Conservation (phyloP, 2,113 vertebrate species). For the Carettochelys insculpta region DNA sequence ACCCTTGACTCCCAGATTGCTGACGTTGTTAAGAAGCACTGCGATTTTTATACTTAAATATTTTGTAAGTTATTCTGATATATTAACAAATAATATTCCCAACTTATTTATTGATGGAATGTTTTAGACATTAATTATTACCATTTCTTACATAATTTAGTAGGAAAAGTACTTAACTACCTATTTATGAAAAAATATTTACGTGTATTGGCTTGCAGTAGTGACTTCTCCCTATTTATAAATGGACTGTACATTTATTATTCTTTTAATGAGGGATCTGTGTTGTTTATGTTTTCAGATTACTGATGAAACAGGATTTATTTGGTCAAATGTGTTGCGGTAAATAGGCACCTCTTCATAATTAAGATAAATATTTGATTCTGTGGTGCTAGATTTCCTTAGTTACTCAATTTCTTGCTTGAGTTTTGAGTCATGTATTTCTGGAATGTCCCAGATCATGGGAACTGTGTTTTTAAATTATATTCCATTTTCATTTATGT, state of each 20-base stretch:
- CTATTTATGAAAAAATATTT: background rate
- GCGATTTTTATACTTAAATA: background rate
- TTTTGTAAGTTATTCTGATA: background rate
- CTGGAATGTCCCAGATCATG: background rate
- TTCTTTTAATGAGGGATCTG: slow-evolving; percentile 32
- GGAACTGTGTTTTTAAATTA: background rate
- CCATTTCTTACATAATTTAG: background rate
- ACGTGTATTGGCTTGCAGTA: background rate
- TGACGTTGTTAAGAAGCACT: background rate
- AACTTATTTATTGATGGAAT: background rate
- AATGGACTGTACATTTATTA: background rate
- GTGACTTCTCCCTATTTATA: background rate
- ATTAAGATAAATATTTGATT: slow-evolving; percentile 61
- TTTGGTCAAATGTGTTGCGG: slow-evolving; percentile 49
- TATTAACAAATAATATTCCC: background rate
- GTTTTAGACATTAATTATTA: background rate
- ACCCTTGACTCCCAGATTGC: background rate
- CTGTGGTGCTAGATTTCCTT: slow-evolving; percentile 38
- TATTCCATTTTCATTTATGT: background rate
- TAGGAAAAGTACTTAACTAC: background rate
- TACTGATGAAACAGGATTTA: slow-evolving; percentile 50
- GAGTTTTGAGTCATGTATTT: background rate
- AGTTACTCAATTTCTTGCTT: slow-evolving; percentile 50
- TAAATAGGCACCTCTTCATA: slow-evolving; percentile 49
- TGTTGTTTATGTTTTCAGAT: slow-evolving; percentile 30